Base-by-base conservation (phyloP, 2,888 invertebrate species). In the Pterostichus madidus region DNA sequence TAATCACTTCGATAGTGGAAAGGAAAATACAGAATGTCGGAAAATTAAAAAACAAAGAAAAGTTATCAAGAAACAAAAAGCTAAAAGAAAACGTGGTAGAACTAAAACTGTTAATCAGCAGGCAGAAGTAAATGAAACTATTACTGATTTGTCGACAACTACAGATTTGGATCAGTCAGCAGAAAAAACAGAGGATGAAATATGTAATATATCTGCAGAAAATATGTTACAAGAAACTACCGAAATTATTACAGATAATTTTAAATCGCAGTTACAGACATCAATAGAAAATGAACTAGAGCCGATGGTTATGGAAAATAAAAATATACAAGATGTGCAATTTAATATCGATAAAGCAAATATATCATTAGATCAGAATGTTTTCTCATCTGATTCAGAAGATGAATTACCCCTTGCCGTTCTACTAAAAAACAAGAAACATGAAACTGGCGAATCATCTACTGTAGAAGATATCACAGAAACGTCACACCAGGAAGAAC, bases 1-100 rank as follows among this genome's bases (percentile, higher is more conserved):
- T 52, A 76, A 64, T 49, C 52, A 80, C 39, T 68, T 82, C 56
- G 83, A 84, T 11, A 84, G 84, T 49, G 80, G 84, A 0, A 85
- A 83, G 77, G 83, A 83, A 64, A 83, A 83, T 13, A 64, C 83
- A 17, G 83, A 83, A 61, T 56, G 75, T 44, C 71, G 75, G 31
- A 39, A 35, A 13, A 24, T 75, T 10, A 53, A 61, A 39, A 83
- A 83, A 11, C 52, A 64, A 13, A 73, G 59, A 82, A 75, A 39
- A 15, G 35, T 56, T 31, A 53, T 44, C 31, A 82, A 46, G 68
- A 68, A 56, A 56, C 56, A 56, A 31, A 71, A 73, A 75, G 24
- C n/a, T 35, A 81, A 76, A 49, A 52, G 31, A 75, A 79, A 64
- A 64, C 44, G 64, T 6, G 46, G 46, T 13, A 35, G 73, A 68